Percentiles rank a stretch among this genome's conserved stretches.
Evolutionary conservation across 2,113 vertebrate species (phyloP).

Genomic region (Neolamprologus toae): DNA sequence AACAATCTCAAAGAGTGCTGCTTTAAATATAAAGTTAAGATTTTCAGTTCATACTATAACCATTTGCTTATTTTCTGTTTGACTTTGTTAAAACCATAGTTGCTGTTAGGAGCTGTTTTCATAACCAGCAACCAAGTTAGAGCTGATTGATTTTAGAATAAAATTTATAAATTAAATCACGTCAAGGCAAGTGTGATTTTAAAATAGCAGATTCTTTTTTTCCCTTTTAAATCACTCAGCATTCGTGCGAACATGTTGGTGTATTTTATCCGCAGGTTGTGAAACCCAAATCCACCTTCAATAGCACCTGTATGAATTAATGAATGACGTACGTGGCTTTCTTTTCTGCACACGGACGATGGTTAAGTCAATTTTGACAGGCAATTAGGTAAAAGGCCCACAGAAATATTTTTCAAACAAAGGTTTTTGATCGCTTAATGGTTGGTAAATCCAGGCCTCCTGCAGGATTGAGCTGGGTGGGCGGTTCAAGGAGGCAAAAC

Average conservation of each 20-base stretch:
- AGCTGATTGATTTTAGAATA: not conserved
- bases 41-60: not conserved
- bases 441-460: constrained; percentile 25
- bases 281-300: constrained; percentile 23
- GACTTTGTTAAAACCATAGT: not conserved
- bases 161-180: not conserved
- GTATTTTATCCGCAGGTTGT: constrained; percentile 14
- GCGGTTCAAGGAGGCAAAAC: not conserved
- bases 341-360: not conserved
- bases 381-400: constrained; percentile 16
- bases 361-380: constrained; percentile 34
- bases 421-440: constrained; percentile 38
- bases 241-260: not conserved
- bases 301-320: constrained; percentile 18
- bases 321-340: not conserved
- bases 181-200: not conserved
- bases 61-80: not conserved
- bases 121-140: not conserved
- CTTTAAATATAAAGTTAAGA: too few species aligned
- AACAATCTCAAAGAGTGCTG: not conserved
- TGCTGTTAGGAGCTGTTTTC: not conserved
- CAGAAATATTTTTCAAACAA: constrained; percentile 31
- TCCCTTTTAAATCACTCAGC: not conserved
- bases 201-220: not conserved
- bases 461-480: constrained; percentile 1